A percentile compares a stretch with the other conserved stretches of the same genome.
Conservation (phyloP, 2,113 vertebrate species). For the Anolis sagrei region DNA sequence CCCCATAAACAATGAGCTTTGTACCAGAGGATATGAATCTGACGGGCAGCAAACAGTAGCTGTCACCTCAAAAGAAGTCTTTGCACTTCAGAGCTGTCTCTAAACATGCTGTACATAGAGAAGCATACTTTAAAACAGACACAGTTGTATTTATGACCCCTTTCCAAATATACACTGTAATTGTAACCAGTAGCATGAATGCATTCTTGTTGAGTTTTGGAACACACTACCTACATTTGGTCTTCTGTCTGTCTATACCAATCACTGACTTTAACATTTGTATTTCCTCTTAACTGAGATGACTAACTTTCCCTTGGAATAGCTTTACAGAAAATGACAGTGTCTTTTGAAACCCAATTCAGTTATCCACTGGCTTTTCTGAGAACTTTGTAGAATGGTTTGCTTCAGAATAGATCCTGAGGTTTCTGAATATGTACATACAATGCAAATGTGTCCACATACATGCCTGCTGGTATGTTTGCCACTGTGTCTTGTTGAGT, state of each 20-base stretch:
- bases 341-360: neutral
- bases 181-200: neutral
- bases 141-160: neutral
- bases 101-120: neutral
- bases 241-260: neutral
- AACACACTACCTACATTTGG: neutral
- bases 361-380: neutral
- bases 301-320: neutral
- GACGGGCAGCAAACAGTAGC: conserved; percentile 34
- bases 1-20: conserved; percentile 56
- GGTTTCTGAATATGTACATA: neutral
- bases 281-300: neutral
- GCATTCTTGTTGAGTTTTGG: neutral
- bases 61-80: conserved; percentile 26
- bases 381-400: neutral
- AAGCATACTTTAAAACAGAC: neutral
- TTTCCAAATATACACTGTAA: neutral
- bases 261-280: neutral
- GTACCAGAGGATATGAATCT: conserved; percentile 56
- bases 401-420: neutral
- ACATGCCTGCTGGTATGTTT: neutral
- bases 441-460: neutral
- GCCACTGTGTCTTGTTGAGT: neutral
- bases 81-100: neutral
- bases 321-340: fast-evolving